Base-by-base conservation (phyloP, 2,113 vertebrate genomes). In the Condylura cristata region DNA sequence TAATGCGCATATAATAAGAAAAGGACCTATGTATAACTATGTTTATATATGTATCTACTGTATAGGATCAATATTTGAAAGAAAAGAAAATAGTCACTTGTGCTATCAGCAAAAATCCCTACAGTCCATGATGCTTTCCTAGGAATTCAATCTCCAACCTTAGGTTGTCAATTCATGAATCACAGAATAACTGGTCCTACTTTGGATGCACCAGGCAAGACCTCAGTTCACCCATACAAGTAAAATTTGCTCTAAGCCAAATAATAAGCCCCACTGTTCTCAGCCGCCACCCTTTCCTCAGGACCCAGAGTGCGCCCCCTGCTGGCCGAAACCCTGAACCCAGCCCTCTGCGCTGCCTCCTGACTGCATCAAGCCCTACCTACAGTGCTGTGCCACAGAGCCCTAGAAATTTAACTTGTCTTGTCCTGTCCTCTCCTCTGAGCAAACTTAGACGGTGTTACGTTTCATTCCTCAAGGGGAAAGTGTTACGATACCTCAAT, bases 71-170 rank as follows among this genome's bases (percentile, higher is more conserved):
- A 7, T 82, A 90, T 74, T 56, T 79, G 2, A 48, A 91, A 68
- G 9, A 71, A 85, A 26, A 53, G 13, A 17, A 66, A 58, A 75
- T 41, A 89, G 37, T 51, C 63, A 39, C 78, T 92, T 30, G 30
- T 6, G 5, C 9, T 48, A 34, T 88, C 16, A 61, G 34, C 44
- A 79, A 70, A 90, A 71, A 37, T 17, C 17, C 56, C 51, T 66
- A 18, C 0, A 0, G 22, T 18, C 5, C 2, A n/a, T 39, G 6
- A 88, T 0, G 5, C 12, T 22, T 79, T 85, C 46, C 26, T 72
- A 39, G 39, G n/a, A 74, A 71, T 4, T 26, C 32, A 22, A 0
- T 0, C 5, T 58, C 24, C 46, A 20, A 53, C 5, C 22, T 58
- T 61, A 63, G 60, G 41, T 39, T 51, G 58, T 83, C 30, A 41